phyloP scores from a whole-genome alignment of 2,797 vertebrate genomes.

The Morus bassanus region DNA sequence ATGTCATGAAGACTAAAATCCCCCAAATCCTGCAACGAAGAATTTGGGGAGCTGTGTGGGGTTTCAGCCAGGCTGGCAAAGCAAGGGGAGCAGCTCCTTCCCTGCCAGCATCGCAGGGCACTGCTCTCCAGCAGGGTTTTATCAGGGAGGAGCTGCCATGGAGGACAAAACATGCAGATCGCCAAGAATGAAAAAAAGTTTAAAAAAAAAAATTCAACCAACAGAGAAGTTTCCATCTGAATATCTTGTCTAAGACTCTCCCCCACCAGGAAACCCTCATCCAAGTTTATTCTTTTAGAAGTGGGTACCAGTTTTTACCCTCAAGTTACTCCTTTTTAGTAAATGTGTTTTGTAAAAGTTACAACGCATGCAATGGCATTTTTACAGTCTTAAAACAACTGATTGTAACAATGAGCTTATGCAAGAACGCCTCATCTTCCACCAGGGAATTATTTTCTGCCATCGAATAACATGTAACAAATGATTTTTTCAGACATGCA shows the following conservation, averaged over 20 bases:
- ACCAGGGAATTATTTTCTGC: conserved; percentile 61
- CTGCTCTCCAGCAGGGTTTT: not conserved
- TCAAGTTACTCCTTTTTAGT: conserved; percentile 59
- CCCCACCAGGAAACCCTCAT: conserved; percentile 45
- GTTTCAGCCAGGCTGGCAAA: not conserved
- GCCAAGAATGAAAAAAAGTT: not conserved
- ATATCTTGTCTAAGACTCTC: conserved; percentile 29
- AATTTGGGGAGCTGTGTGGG: rapidly evolving
- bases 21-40: not conserved
- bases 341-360: conserved; percentile 60
- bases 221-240: conserved; percentile 43
- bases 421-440: conserved; percentile 22
- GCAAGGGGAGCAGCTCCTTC: not conserved
- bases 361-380: conserved; percentile 55
- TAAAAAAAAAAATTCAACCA: not conserved
- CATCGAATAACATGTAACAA: conserved; percentile 44
- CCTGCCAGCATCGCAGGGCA: not conserved
- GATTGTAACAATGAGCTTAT: conserved; percentile 59
- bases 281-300: conserved; percentile 60
- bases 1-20: not conserved
- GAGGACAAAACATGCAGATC: not conserved
- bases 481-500: conserved; percentile 34
- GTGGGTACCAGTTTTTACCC: conserved; percentile 50
- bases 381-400: conserved; percentile 57
- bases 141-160: not conserved